phyloP scores from a whole-genome alignment of 2,113 vertebrate genomes.

The Clarias batrachus region DNA sequence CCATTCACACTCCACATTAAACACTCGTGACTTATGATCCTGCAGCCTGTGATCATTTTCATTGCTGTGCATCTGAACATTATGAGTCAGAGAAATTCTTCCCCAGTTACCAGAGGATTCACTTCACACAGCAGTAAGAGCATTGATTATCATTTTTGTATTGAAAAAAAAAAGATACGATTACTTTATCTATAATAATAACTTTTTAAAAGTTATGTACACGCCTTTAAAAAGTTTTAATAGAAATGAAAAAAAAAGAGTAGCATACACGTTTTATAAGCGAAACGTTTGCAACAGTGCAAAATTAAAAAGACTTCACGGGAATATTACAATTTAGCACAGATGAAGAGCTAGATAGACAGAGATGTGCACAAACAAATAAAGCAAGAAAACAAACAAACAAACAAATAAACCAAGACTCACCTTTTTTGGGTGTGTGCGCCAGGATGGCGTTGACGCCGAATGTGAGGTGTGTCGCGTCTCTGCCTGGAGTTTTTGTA shows the following conservation, averaged over 20 bases:
- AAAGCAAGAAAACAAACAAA: neutral
- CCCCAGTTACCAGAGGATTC: neutral
- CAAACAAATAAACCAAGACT: constrained; percentile 54
- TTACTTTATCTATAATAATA: neutral
- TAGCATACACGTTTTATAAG: neutral
- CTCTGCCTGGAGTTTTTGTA: constrained; percentile 73
- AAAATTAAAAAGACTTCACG: neutral
- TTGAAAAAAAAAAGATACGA: no score
- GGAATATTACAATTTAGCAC: neutral
- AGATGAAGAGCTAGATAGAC: neutral
- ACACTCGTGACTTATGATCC: neutral
- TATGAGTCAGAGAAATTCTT: neutral
- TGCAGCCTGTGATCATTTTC: neutral
- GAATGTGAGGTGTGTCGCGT: constrained; percentile 90
- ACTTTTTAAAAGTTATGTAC: no score
- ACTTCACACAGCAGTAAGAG: neutral
- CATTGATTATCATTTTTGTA: no score
- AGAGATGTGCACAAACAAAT: neutral
- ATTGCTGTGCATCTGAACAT: neutral
- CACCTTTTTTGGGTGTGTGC: constrained; percentile 84
- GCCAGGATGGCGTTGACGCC: constrained; percentile 95
- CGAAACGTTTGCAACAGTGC: neutral
- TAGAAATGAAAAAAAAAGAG: neutral
- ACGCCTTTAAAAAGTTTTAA: neutral
- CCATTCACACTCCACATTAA: neutral